Evolutionary conservation across 2,113 vertebrate species (phyloP), one percentile per base, ranked within the genome.

Genomic region (Chelonoidis abingdonii): DNA sequence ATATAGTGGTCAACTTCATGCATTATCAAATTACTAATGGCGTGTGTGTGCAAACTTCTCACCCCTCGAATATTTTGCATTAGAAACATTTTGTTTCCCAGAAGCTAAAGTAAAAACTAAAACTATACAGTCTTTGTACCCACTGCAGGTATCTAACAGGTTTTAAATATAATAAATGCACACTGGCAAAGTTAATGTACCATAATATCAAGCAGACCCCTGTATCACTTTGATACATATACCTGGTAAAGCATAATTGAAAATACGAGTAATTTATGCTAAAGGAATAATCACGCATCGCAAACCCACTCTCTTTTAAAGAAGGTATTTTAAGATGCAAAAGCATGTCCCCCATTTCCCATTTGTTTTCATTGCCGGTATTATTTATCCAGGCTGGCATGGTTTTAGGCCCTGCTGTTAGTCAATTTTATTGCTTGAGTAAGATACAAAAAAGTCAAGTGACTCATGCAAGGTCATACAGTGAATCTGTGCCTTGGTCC

Each of bases 141-240:
- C 92, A 83, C 89, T 96, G 85, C 65, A 97, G 86, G 69, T 97
- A 97, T 84, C 91, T 95, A 93, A 90, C 81, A 92, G 35, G 72
- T 94, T 97, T 98, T 96, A 97, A 90, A 94, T 95, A 95, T 96
- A 97, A 98, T 95, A 94, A 96, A 97, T 95, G 87, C 57, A 95
- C 96, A 92, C 88, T 96, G 92, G 89, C 85, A 95, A 97, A 97
- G 83, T 94, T 98, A 97, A 97, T 85, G 94, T 90, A 95, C 83
- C 92, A 97, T 97, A 97, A 97, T 97, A 96, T 95, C 88, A 96
- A 97, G 90, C 76, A 92, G 81, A 94, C 78, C n/a, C n/a, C n/a
- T 92, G 86, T 93, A 95, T 96, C 93, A 93, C 22, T 96, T 96
- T 94, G 93, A 95, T 91, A 94, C 44, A 82, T 49, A 88, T 89